Base-by-base conservation (phyloP, 2,797 vertebrate genomes). In the Leptatherina wallacei region DNA sequence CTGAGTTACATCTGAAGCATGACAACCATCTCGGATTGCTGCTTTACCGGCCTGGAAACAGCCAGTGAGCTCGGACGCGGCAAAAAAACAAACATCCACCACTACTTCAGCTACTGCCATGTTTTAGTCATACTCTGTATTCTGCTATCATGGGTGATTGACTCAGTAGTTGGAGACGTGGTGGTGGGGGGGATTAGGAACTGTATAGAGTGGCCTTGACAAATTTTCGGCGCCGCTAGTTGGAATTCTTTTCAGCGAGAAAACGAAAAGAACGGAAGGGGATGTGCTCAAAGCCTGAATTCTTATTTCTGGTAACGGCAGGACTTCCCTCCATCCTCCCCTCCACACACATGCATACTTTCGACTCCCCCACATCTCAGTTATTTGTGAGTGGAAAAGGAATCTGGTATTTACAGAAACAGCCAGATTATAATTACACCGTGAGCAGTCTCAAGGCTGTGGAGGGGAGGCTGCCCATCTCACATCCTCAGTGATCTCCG, bases 351-450 rank as follows among this genome's bases (percentile, higher is more conserved):
- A 36, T 61, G 30, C 52, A 70, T 4, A 55, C 30, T 32, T 13
- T 38, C 11, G 3, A 72, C 83, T 87, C 82, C 83, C 79, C 61
- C 76, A 32, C 69, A 75, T 51, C 66, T 16, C 22, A 70, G 81
- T 72, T 82, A 80, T 85, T 81, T 35, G 3, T 8, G 36, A 70
- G 78, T 73, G 73, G 62, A 85, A 66, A 57, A 80, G 75, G 85
- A 88, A 85, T 85, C 85, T 83, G 75, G 49, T 77, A 79, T 88
- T 89, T 85, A 77, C 73, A 85, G 74, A n/a, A 52, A 67, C 42
- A 67, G 63, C 0, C 68, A 69, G 75, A 90, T 82, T 84, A 83
- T 77, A 74, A 70, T 81, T 75, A 78, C 85, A 84, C 61, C 3
- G 38, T 38, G 87, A 84, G 57, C 77, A 61, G 82, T 63, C 59